Evolutionary conservation across 2,113 vertebrate genomes (phyloP), one percentile per base, ranked within the genome.

Genomic region (Phalacrocorax brasilianus): DNA sequence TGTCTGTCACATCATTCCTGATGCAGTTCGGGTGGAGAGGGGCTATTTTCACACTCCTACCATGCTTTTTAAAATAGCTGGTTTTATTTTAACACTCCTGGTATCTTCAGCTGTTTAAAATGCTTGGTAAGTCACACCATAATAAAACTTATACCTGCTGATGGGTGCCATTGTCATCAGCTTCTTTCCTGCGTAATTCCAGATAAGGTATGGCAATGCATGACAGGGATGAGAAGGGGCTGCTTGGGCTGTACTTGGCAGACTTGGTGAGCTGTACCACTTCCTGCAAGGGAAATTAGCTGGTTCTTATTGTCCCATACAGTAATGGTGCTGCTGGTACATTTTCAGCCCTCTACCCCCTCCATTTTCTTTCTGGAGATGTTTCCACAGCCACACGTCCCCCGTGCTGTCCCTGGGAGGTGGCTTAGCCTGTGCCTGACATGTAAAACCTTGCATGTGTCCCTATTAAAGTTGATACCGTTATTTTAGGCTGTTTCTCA

Each of bases 201-300:
- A 1, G 5, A 9, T 9, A 20, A 63, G 12, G 50, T 0, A 1
- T 0, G 0, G 59, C 47, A 68, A 44, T 0, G 1, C 13, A 33
- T 14, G 65, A 22, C 19, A 42, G 21, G 49, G 22, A 40, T 47
- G 75, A 72, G 63, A 38, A 52, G 53, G 16, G 32, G 38, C 47
- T 67, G 72, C 32, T 67, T 19, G 63, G 59, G 49, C 32, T 65
- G 32, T 18, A 18, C 49, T 38, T 0, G 0, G 14, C 9, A 40
- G 38, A 30, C 58, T 23, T 2, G 4, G 9, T 9, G 66, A 78
- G 52, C 12, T 62, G 35, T 35, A 20, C 13, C 4, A 30, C 44
- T 73, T 26, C 28, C 13, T 53, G 26, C 27, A 11, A 52, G 30
- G 18, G 24, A 74, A 85, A 74, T 18, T 11, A 28, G 20, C 50